Conservation (phyloP, 2,113 vertebrate genomes). For the Ptilorrhoa leucosticta region DNA sequence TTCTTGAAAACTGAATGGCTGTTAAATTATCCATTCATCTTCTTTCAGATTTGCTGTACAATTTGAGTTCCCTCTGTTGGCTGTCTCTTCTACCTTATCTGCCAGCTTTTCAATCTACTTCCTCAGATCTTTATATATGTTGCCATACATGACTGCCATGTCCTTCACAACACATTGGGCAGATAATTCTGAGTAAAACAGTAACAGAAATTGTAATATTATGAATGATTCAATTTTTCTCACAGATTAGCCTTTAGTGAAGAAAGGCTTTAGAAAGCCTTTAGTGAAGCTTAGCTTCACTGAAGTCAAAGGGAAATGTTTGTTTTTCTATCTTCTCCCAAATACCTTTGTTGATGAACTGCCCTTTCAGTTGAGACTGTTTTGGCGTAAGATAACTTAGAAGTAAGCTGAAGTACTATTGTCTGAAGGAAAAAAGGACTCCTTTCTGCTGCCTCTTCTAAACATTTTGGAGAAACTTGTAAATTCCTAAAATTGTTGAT, state of each 20-base stretch:
- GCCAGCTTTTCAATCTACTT: slow-evolving; percentile 68
- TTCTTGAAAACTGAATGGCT: slow-evolving; percentile 81
- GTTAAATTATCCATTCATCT: slow-evolving; percentile 87
- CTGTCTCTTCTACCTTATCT: slow-evolving; percentile 68
- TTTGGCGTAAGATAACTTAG: neutral
- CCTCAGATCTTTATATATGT: slow-evolving; percentile 37
- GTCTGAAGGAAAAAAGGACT: neutral
- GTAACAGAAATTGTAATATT: neutral
- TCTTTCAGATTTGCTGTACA: slow-evolving; percentile 75
- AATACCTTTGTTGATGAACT: neutral
- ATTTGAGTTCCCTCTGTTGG: slow-evolving; percentile 62
- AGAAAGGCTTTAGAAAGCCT: no score
- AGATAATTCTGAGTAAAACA: neutral
- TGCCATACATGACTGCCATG: slow-evolving; percentile 11
- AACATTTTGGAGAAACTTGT: neutral
- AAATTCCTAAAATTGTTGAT: neutral
- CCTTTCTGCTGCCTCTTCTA: neutral
- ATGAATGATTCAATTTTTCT: neutral
- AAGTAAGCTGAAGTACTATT: neutral
- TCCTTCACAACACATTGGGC: slow-evolving; percentile 30
- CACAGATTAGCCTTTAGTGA: neutral
- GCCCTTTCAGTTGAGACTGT: neutral
- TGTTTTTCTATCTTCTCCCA: neutral
- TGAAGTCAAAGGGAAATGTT: neutral
- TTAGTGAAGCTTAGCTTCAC: neutral